These are phyloP conservation scores for Xestoiulus laeticollis DNA, from an alignment of 2,888 invertebrate species.

Conservation along the genomic window DNA sequence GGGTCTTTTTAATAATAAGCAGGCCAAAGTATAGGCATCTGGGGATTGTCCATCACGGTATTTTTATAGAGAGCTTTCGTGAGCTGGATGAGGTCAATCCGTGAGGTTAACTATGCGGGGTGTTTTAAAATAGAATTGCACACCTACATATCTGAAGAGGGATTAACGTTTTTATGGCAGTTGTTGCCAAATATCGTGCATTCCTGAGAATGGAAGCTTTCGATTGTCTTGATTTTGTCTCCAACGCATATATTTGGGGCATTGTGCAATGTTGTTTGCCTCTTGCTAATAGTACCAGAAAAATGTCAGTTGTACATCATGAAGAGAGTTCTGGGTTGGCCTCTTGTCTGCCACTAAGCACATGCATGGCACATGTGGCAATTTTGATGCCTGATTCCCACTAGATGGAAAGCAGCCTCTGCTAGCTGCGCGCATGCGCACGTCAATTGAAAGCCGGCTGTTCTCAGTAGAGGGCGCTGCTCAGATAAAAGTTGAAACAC, in stretches of 20 bases:
- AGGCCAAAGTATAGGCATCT: slow-evolving; percentile 24
- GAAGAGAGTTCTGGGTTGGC: too few species aligned
- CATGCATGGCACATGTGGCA: too few species aligned
- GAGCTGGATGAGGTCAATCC: neutral
- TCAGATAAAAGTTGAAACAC: too few species aligned
- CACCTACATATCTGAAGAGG: neutral
- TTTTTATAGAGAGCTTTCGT: slow-evolving; percentile 25
- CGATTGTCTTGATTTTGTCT: neutral
- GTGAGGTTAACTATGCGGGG: neutral
- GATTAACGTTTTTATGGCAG: neutral
- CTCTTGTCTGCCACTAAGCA: too few species aligned
- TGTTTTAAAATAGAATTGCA: neutral
- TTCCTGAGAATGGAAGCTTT: neutral
- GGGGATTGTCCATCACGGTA: slow-evolving; percentile 37
- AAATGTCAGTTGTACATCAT: too few species aligned
- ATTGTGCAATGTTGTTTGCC: too few species aligned
- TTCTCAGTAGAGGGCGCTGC: too few species aligned
- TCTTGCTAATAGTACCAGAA: too few species aligned
- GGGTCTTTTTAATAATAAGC: slow-evolving; percentile 19
- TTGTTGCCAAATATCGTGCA: slow-evolving; percentile 1
- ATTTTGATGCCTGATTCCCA: too few species aligned
- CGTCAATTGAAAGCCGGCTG: too few species aligned
- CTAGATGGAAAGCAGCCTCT: too few species aligned
- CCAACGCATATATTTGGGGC: neutral
- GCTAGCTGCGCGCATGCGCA: too few species aligned